Evolutionary conservation across 2,113 vertebrate species (phyloP), one percentile per base, ranked within the genome.

Genomic region (Notarius lentiginosus): DNA sequence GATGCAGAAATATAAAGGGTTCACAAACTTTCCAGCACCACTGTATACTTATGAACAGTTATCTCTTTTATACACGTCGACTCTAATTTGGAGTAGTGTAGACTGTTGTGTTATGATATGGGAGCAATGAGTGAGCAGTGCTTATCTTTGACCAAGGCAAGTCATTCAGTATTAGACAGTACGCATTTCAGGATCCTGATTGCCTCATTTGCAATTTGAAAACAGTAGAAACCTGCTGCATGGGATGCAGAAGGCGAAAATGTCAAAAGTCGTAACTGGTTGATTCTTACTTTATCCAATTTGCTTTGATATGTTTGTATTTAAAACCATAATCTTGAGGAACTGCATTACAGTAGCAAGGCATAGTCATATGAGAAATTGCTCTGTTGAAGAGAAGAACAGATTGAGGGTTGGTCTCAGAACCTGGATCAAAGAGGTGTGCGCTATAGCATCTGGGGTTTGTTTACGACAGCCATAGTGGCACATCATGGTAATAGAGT

Each of bases 401-500:
- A 79, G 73, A 84, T 86, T 75, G 20, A 84, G 66, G 87, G 87
- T 22, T 86, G 85, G 87, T 90, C 81, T 86, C 15, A 27, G 84
- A 86, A 88, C 87, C 84, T 86, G 81, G 81, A 90, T 90, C 84
- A 88, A 88, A 88, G 89, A 88, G 60, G 81, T 90, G 84, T 88
- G 68, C n/a, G 41, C 81, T 91, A 88, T 92, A 88, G 92, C 95
- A 95, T 95, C 94, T 95, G 95, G 94, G 91, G 87, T 93, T 90
- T 95, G 94, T 95, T 95, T 95, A 95, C 91, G 91, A 91, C 93
- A 94, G 92, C 91, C 93, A 90, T 93, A 95, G 93, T 93, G 94
- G 93, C 93, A 95, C 93, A 95, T 95, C 92, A 94, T 91, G 90
- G 92, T 94, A 94, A 95, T 94, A 93, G 94, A 92, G 93, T 93